These are phyloP conservation scores for Cylloceria caligata DNA, from an alignment of 2,888 invertebrate genomes.

Conservation along the genomic window DNA sequence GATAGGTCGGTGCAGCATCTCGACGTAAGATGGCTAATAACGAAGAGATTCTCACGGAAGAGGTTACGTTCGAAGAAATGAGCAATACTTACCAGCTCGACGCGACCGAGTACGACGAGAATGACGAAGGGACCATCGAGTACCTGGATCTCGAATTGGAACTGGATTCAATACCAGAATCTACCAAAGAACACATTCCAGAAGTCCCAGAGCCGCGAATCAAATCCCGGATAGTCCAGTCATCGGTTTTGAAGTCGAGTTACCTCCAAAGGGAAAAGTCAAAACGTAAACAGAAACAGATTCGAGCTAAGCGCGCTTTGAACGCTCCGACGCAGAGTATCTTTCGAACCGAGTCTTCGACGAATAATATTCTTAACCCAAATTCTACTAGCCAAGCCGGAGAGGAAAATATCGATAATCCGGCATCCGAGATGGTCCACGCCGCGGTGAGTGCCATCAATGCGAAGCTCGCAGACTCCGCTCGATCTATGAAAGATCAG, in stretches of 20 bases:
- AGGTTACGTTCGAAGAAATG: not conserved
- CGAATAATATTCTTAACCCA: not conserved
- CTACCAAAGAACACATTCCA: slow-evolving; percentile 46
- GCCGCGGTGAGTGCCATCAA: slow-evolving; percentile 52
- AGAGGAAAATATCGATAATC: slow-evolving; percentile 9
- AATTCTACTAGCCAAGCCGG: not conserved
- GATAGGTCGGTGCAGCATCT: not conserved
- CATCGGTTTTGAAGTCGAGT: slow-evolving; percentile 32
- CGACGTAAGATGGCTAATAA: slow-evolving; percentile 5
- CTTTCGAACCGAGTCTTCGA: not conserved
- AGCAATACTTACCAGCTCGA: slow-evolving; percentile 2
- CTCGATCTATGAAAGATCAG: slow-evolving; percentile 8
- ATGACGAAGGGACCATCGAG: slow-evolving; percentile 63
- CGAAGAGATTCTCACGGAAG: not conserved
- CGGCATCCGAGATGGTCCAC: slow-evolving; percentile 1
- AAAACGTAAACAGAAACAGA: not conserved
- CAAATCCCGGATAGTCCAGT: not conserved
- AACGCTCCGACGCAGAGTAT: not conserved
- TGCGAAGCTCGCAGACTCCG: slow-evolving; percentile 50
- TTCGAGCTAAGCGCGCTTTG: not conserved
- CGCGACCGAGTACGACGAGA: slow-evolving; percentile 31
- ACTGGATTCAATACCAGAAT: slow-evolving; percentile 49
- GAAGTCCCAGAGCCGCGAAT: not conserved
- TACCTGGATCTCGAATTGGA: slow-evolving; percentile 70
- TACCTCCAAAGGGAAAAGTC: not conserved